These are phyloP conservation scores for Venusia cambrica DNA, from an alignment of 2,888 invertebrate genomes.

Conservation along the genomic window DNA sequence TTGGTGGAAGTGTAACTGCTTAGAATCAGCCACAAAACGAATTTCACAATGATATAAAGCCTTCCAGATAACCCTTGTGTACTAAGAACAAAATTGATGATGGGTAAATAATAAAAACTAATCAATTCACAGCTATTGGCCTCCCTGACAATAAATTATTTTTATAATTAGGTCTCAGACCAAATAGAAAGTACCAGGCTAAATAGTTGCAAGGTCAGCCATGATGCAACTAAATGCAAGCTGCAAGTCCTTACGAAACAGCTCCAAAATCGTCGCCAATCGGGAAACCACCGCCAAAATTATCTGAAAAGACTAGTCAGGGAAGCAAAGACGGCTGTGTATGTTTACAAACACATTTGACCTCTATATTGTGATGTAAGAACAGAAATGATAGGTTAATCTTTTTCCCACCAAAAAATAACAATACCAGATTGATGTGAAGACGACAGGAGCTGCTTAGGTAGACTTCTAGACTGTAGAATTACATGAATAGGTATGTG, in stretches of 20 bases:
- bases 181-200: conserved; percentile 54
- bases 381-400: conserved; percentile 65
- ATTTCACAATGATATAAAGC: too few species aligned
- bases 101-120: too few species aligned
- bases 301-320: conserved; percentile 21
- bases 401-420: conserved; percentile 73
- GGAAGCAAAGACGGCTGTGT: conserved; percentile 43
- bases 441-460: conserved; percentile 3
- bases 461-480: conserved; percentile 4
- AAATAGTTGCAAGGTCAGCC: conserved; percentile 48
- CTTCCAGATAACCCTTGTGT: too few species aligned
- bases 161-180: conserved; percentile 30
- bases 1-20: too few species aligned
- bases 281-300: conserved; percentile 3
- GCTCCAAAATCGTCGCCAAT: conserved; percentile 6
- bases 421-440: conserved; percentile 15
- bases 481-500: conserved; percentile 14
- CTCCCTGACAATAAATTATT: conserved; percentile 7
- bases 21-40: too few species aligned
- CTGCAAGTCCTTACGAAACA: conserved; percentile 19
- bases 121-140: not conserved
- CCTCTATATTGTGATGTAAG: conserved; percentile 74
- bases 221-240: conserved; percentile 45
- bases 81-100: conserved; percentile 1
- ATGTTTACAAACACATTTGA: conserved; percentile 77